Evolutionary conservation across 2,113 vertebrate genomes (phyloP), one percentile per base, ranked within the genome.

Genomic region (Otolemur garnettii): DNA sequence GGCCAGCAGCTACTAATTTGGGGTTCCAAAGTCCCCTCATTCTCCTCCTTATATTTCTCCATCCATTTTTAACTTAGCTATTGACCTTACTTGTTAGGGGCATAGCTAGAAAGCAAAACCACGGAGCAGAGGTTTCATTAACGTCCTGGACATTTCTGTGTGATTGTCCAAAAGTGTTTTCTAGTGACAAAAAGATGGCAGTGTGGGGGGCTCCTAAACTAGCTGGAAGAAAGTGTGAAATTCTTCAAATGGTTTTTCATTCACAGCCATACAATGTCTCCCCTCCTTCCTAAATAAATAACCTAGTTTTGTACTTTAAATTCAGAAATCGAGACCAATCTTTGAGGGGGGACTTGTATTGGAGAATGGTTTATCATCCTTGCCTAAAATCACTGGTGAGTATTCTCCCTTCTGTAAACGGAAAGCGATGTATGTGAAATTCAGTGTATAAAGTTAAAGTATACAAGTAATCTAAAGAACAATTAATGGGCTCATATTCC

Each of bases 1-100:
- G 21, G 59, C 14, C 0, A 91, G 77, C 19, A 78, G 55, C 78
- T 26, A 50, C 13, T 33, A 77, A 5, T 78, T 62, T 86, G 74
- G 87, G 42, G 4, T 15, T 89, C 55, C 19, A 68, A 68, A 85
- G 10, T 22, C 19, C 68, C 2, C 55, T 5, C 80, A n/a, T 4
- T 84, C 53, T 91, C 81, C 85, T 7, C 5, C 2, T 87, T 90
- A 35, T 60, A 53, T 77, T 79, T 78, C 69, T 60, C 69, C 26
- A 90, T 62, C 28, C 38, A 88, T 94, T 95, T 90, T 62, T 92
- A 62, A 69, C 81, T 91, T 22, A 86, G 45, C 2, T 71, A 55
- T 69, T 66, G 50, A 68, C n/a, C 87, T 91, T 22, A 66, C 55
- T 82, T 59, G 82, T 86, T 66, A 68, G 71, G 81, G 90, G 30